Percentiles rank a stretch among this genome's conserved stretches.
Conservation (phyloP, 1,140 invertebrate genomes). For the Megathymus violae region DNA sequence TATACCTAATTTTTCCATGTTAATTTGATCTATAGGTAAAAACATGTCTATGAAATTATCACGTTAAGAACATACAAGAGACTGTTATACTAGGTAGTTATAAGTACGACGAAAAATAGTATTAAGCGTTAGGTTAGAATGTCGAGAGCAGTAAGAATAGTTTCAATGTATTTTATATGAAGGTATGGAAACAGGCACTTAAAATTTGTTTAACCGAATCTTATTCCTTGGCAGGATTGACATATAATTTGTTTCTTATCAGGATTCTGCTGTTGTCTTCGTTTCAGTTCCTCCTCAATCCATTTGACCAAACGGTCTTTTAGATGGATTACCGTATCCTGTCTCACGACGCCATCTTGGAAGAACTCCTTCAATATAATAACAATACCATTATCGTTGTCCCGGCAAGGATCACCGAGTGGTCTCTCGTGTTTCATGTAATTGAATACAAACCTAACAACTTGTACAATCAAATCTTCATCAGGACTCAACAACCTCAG, state of each 20-base stretch:
- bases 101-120: too few relatives aligned
- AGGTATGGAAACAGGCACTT: too few relatives aligned
- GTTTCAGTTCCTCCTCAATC: conserved; percentile 54
- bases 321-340: conserved; percentile 64
- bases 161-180: too few relatives aligned
- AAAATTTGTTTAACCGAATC: conserved; percentile 55
- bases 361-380: conserved; percentile 73
- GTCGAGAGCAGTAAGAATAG: too few relatives aligned
- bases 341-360: conserved; percentile 65
- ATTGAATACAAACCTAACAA: conserved; percentile 73
- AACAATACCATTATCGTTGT: conserved; percentile 65
- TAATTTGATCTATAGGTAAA: too few relatives aligned
- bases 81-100: too few relatives aligned
- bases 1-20: too few relatives aligned
- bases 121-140: too few relatives aligned
- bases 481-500: conserved; percentile 67
- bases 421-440: conserved; percentile 71
- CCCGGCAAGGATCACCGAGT: conserved; percentile 53
- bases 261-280: conserved; percentile 45
- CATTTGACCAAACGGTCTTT: conserved; percentile 57
- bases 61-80: too few relatives aligned
- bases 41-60: too few relatives aligned
- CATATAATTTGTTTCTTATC: conserved; percentile 63
- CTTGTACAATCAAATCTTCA: conserved; percentile 67
- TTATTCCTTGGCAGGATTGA: conserved; percentile 56